Base-by-base conservation (phyloP, 2,113 vertebrate species). In the Pitta sordida region DNA sequence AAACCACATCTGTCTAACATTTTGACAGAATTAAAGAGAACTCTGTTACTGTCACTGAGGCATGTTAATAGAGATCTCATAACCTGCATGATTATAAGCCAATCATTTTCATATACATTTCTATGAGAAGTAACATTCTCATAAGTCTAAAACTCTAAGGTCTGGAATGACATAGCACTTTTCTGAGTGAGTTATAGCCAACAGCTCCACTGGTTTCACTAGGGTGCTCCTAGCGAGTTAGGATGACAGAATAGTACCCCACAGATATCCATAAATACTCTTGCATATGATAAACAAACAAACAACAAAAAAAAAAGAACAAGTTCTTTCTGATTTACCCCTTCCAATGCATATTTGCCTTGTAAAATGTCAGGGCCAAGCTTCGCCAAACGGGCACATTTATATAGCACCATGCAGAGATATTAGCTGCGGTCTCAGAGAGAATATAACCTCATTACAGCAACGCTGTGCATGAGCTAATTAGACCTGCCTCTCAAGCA, bases 401-500 rank as follows among this genome's bases (percentile, higher is more conserved):
- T 91, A 67, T 48, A 91, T 48, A 95, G 90, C 79, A 90, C 71
- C 83, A 88, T 48, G 86, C 91, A 93, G 73, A 46, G 92, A 93
- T 93, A 86, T 95, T 86, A 94, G 80, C 86, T 93, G 80, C 88
- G 88, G 92, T 91, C 92, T 96, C 90, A 51, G 60, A 67, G 93
- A 96, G 88, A 94, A 74, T 96, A 90, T 90, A 95, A 93, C 92
- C 90, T 96, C 39, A 39, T 96, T 93, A 96, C 82, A 94, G 90
- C 79, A 95, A 95, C 83, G 77, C 36, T 83, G 95, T 90, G 75
- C 90, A 90, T 51, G 79, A 64, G 71, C 83, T 95, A 96, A 96
- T 96, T 96, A 96, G 85, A 63, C 55, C 88, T 95, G 95, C 76
- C 79, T 94, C 85, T 96, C 90, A 94, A 96, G 92, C 92, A 96